Evolutionary conservation across 2,113 vertebrate genomes (phyloP).

Genomic region (Syngnathus scovelli): DNA sequence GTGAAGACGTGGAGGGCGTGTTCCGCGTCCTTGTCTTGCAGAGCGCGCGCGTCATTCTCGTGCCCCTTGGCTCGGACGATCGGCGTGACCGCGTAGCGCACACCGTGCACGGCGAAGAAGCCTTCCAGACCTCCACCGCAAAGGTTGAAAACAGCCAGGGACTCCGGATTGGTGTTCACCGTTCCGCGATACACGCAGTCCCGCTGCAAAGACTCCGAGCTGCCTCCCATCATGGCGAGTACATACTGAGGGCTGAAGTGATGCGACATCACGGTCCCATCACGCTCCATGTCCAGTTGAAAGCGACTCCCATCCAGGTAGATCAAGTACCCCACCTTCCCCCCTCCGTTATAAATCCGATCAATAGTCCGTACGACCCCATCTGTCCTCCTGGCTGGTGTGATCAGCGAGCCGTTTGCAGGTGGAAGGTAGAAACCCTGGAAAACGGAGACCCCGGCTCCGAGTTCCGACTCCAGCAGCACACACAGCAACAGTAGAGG

Average conservation of each 20-base stretch:
- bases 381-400: constrained; percentile 67
- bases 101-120: constrained; percentile 81
- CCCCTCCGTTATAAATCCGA: constrained; percentile 83
- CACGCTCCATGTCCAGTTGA: constrained; percentile 85
- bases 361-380: constrained; percentile 81
- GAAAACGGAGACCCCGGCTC: constrained; percentile 40
- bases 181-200: constrained; percentile 85
- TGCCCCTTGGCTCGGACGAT: constrained; percentile 60
- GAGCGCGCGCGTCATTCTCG: constrained; percentile 69
- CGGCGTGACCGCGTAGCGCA: constrained; percentile 81
- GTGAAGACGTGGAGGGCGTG: constrained; percentile 75
- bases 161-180: constrained; percentile 82
- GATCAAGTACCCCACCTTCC: constrained; percentile 84
- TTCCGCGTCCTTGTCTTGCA: constrained; percentile 72
- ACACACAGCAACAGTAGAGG: constrained; percentile 60
- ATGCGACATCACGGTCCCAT: constrained; percentile 68
- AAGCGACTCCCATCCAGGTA: constrained; percentile 82
- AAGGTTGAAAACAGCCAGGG: constrained; percentile 83
- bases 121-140: constrained; percentile 85
- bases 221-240: constrained; percentile 53
- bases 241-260: constrained; percentile 60
- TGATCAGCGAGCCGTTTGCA: constrained; percentile 57
- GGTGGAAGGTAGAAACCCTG: constrained; percentile 62
- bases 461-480: constrained; percentile 43
- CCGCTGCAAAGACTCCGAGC: constrained; percentile 42